Evolutionary conservation across 2,113 vertebrate species (phyloP).

Genomic region (Aythya baeri): DNA sequence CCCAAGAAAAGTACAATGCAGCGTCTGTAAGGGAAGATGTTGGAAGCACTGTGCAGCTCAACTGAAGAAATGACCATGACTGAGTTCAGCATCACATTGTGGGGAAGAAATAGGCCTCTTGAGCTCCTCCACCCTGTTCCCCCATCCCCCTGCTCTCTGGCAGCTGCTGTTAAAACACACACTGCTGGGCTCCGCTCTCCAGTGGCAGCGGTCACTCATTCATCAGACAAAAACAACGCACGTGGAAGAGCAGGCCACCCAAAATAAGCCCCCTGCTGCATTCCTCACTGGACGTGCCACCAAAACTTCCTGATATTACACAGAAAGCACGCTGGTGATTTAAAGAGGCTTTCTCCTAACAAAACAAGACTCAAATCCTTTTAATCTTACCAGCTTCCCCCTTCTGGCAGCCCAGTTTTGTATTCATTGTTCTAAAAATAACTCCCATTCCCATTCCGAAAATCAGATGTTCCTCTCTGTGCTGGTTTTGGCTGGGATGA

Average conservation of each 20-base stretch:
- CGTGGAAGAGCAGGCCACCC: not conserved
- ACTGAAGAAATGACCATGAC: not conserved
- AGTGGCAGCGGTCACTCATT: not conserved
- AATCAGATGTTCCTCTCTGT: slow-evolving; percentile 1
- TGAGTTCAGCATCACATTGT: not conserved
- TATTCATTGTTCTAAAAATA: slow-evolving; percentile 41
- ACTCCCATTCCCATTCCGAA: not conserved
- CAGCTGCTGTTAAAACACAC: not conserved
- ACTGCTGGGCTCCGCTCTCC: not conserved
- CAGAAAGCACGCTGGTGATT: not conserved
- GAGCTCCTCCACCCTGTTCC: not conserved
- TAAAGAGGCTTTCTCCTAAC: not conserved
- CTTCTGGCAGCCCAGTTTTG: not conserved
- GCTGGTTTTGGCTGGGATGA: not conserved
- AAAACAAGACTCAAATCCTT: not conserved
- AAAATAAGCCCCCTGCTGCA: not conserved
- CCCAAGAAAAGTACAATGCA: not conserved
- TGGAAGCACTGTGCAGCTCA: not conserved
- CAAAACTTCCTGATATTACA: not conserved
- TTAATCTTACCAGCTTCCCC: not conserved
- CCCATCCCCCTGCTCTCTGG: not conserved
- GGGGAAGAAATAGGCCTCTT: not conserved
- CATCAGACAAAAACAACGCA: not conserved
- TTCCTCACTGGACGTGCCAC: not conserved
- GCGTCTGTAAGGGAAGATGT: not conserved